These are phyloP conservation scores for Tricholaema leucomelas DNA, from an alignment of 2,113 vertebrate species.

Conservation along the genomic window DNA sequence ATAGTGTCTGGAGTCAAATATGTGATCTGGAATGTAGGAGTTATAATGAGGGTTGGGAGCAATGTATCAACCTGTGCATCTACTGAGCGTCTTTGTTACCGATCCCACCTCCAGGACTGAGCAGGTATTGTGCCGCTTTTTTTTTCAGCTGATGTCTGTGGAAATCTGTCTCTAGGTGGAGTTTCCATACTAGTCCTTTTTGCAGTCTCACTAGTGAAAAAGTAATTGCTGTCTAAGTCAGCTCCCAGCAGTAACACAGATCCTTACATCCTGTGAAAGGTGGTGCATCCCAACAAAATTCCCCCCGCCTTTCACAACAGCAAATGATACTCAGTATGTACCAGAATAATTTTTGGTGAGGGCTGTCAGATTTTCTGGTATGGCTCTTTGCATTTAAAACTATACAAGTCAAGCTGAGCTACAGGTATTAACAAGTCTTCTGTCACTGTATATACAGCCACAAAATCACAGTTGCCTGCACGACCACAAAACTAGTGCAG, in stretches of 20 bases:
- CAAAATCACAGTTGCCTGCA: background rate
- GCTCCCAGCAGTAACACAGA: background rate
- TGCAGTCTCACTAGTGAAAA: background rate
- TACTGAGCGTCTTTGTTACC: background rate
- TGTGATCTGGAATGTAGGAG: background rate
- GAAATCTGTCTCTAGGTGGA: slow-evolving; percentile 22
- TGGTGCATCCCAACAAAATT: background rate
- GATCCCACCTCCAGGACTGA: background rate
- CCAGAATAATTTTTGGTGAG: background rate
- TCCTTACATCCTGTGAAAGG: background rate
- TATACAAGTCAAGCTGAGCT: background rate
- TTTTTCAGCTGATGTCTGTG: background rate
- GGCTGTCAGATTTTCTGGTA: background rate
- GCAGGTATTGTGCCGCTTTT: background rate
- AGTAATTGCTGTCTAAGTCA: background rate
- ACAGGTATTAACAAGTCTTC: background rate
- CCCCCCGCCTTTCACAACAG: background rate
- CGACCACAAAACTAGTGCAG: background rate
- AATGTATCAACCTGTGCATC: background rate
- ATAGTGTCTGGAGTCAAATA: background rate
- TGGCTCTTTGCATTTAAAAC: background rate
- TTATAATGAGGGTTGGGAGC: background rate
- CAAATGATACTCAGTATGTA: background rate
- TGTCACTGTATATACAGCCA: background rate
- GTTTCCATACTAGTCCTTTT: background rate